Base-by-base conservation (phyloP, 2,888 invertebrate species). In the Lapara coniferarum region DNA sequence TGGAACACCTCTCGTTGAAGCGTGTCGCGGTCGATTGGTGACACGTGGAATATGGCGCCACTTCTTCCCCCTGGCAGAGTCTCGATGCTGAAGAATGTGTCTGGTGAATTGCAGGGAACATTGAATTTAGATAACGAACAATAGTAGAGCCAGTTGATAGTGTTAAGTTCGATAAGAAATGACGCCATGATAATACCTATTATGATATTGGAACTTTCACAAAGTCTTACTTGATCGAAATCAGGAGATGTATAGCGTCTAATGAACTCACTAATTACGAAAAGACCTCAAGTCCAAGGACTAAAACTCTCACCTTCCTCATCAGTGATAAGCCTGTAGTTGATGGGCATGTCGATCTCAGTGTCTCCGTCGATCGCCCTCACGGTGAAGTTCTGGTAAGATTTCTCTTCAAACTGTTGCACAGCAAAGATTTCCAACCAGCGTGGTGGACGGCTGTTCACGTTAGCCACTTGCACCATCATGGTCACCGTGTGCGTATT, bases 281-380 rank as follows among this genome's bases (percentile, higher is more conserved):
- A 37, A 37, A 6, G 8, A n/a, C n/a, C n/a, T n/a, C n/a, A 25
- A 25, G 25, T 25, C 25, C 25, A 25, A 25, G 2, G 0, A 63
- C 4, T 49, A 19, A 66, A 37, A 19, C 13, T 55, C 19, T 67
- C 37, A 94, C 94, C 92, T 73, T 83, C 83, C 67, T 85, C 85
- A 7, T 75, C 81, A 4, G 86, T 89, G 68, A 86, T 84, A 4
- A 95, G 81, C 52, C 82, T 82, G 77, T 95, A 96, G 72, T 89
- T 82, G 63, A 96, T 95, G 4, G 86, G 81, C 70, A 89, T 92
- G 76, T 95, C 87, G 68, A 96, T 92, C 44, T 94, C 94, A 0
- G 94, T 93, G 83, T 96, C 96, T 0, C 95, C 96, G 78, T 96
- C 96, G 25, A 94, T 92, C 7, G 96, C 96, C 30, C 83, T 79